These are phyloP conservation scores for Brachirus orientalis DNA, from an alignment of 2,113 vertebrate genomes.

Conservation along the genomic window DNA sequence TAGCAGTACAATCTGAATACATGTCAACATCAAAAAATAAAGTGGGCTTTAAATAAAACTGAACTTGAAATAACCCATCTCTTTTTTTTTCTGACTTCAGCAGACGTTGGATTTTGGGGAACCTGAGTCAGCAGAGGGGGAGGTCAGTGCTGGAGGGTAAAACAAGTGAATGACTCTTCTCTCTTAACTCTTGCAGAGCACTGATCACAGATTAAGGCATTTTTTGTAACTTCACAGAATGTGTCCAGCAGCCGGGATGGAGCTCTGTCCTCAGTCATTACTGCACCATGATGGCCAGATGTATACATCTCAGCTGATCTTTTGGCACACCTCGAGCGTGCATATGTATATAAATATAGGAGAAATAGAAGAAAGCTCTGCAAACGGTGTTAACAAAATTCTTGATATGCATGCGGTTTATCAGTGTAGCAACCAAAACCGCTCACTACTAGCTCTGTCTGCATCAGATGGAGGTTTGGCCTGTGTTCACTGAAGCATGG, in stretches of 20 bases:
- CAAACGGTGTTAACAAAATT: constrained; percentile 66
- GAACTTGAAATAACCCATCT: constrained; percentile 32
- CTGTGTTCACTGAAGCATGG: constrained; percentile 64
- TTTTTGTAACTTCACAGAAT: constrained; percentile 9
- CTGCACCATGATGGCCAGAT: too few relatives aligned
- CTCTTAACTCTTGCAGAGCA: neutral
- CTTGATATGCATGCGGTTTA: constrained; percentile 75
- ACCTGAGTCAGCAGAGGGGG: constrained; percentile 23
- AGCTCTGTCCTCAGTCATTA: constrained; percentile 7
- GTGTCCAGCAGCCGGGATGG: neutral
- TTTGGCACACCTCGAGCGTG: constrained; percentile 42
- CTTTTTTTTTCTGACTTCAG: constrained; percentile 39
- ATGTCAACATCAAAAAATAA: constrained; percentile 57
- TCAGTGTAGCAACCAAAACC: constrained; percentile 63
- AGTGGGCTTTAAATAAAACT: constrained; percentile 34
- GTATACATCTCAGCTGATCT: constrained; percentile 40
- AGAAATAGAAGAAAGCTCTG: constrained; percentile 33
- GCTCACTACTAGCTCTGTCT: constrained; percentile 56
- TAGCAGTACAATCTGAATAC: constrained; percentile 57
- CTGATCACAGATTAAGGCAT: neutral
- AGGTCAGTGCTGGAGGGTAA: constrained; percentile 6
- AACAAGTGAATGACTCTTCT: too few relatives aligned
- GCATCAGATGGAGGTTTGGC: constrained; percentile 79
- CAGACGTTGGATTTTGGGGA: constrained; percentile 33
- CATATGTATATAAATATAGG: too few relatives aligned